phyloP scores from a whole-genome alignment of 2,113 vertebrate genomes.

The Mola mola region DNA sequence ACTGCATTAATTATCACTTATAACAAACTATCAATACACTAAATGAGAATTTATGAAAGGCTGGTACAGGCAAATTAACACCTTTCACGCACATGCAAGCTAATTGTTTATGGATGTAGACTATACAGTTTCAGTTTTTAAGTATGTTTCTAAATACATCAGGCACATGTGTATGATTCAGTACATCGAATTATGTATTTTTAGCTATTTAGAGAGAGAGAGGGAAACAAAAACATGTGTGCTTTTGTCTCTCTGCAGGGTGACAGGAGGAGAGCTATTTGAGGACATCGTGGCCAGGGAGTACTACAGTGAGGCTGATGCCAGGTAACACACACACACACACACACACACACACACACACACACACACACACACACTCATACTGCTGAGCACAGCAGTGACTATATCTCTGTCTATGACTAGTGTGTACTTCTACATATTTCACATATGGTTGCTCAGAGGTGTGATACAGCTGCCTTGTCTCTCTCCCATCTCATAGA shows the following conservation, averaged over 20 bases:
- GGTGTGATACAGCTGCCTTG: constrained; percentile 61
- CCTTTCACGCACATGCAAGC: too few species aligned
- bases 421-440: constrained; percentile 38
- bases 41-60: background rate
- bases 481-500: constrained; percentile 49
- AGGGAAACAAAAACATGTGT: constrained; percentile 4
- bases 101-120: background rate
- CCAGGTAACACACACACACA: constrained; percentile 82
- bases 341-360: constrained; percentile 23
- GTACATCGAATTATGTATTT: background rate
- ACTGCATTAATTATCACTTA: too few species aligned
- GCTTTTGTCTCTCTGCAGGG: constrained; percentile 77
- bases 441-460: constrained; percentile 61
- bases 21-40: too few species aligned
- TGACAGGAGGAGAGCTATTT: constrained; percentile 94
- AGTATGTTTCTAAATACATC: background rate
- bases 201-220: background rate
- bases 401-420: constrained; percentile 35
- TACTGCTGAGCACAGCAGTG: constrained; percentile 25
- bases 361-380: constrained; percentile 27
- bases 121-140: background rate
- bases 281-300: constrained; percentile 96
- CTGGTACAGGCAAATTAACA: too few species aligned
- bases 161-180: background rate
- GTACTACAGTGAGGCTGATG: constrained; percentile 95